These are phyloP conservation scores for Nannospalax galili DNA, from an alignment of 2,113 vertebrate species.

Conservation along the genomic window DNA sequence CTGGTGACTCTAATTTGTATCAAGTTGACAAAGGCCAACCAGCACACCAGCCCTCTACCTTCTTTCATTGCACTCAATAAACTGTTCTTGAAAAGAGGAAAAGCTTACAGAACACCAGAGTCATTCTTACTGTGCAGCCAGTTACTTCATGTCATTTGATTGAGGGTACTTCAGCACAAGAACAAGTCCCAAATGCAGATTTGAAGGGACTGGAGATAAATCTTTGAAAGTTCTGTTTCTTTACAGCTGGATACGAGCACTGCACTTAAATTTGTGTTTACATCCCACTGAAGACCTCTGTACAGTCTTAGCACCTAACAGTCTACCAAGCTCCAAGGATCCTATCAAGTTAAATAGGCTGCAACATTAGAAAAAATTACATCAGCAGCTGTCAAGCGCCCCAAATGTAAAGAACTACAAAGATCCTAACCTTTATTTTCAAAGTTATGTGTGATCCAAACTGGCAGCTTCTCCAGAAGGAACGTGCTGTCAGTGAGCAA, in stretches of 20 bases:
- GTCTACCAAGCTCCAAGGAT: neutral
- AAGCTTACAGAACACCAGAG: neutral
- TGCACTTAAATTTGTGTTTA: neutral
- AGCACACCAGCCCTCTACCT: neutral
- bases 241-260: neutral
- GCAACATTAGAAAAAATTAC: neutral
- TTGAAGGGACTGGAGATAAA: neutral
- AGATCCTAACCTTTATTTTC: conserved; percentile 89
- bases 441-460: conserved; percentile 87
- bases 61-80: neutral
- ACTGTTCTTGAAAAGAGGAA: neutral
- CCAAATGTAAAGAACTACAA: conserved; percentile 83
- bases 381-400: conserved; percentile 63
- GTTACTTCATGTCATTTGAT: neutral
- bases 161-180: neutral
- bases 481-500: conserved; percentile 87
- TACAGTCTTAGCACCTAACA: neutral
- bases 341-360: neutral
- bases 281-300: conserved; percentile 1
- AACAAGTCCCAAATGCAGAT: neutral
- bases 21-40: too few relatives aligned
- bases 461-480: conserved; percentile 85
- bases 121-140: neutral
- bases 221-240: neutral
- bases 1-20: too few relatives aligned